Base-by-base conservation (phyloP, 2,797 vertebrate species). In the Gadopsis marmoratus region DNA sequence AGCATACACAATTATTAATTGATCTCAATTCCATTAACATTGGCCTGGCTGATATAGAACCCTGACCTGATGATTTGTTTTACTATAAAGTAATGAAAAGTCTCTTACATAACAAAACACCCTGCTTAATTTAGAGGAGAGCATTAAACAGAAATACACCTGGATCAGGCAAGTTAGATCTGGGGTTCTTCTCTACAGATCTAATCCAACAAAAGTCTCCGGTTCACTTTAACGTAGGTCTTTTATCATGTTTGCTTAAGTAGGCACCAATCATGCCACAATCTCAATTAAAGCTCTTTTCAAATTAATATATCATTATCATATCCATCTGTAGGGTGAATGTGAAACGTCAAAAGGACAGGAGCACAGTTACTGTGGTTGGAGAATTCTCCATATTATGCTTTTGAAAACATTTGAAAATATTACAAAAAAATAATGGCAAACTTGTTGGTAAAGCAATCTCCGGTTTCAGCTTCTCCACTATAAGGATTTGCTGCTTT, bases 101-200 rank as follows among this genome's bases (percentile, higher is more conserved):
- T 21, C 21, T 72, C 26, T 60, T 11, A 37, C 3, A 16, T 17
- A 79, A 75, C 6, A 31, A 64, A 59, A 64, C 45, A 48, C 43
- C 11, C 23, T 12, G 56, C 56, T 53, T 45, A 3, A 41, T 29
- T 59, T 58, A 53, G 29, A 54, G n/a, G 48, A 47, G n/a, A 66
- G n/a, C 48, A 39, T 68, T 53, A 26, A 81, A 78, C 43, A 70
- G 45, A 81, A 69, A 62, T 19, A 7, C 4, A 68, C 53, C 62
- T 8, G 4, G 5, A 73, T 23, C 53, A 65, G 58, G n/a, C 3
- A 43, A n/a, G 4, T 68, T 19, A 55, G 4, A 51, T 69, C 43
- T 54, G 21, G 29, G 43, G 50, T 39, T 33, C 35, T 67, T 66
- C 54, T 68, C 56, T 43, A 62, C 55, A 48, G 23, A 41, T 59